These are phyloP conservation scores for Zapus hudsonius DNA, from an alignment of 2,113 vertebrate species.

Conservation along the genomic window DNA sequence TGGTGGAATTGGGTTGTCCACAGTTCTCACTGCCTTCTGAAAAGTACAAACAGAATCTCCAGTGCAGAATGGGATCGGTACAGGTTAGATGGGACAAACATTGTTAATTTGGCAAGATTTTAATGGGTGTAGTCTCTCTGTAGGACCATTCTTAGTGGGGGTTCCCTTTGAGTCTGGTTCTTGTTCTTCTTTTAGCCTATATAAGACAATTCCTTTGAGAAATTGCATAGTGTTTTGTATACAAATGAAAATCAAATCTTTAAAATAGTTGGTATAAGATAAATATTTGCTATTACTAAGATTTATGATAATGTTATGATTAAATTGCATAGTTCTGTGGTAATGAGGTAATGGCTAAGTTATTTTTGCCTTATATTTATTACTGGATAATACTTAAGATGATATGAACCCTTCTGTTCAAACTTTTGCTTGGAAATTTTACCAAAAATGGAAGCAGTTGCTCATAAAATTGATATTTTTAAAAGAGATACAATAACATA, in stretches of 20 bases:
- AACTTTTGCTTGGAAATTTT: constrained; percentile 77
- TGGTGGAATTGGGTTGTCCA: no score
- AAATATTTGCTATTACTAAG: neutral
- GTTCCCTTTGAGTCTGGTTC: no score
- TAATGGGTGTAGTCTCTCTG: no score
- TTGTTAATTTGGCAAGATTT: no score
- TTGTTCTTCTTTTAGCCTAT: neutral
- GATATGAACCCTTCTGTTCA: constrained; percentile 68
- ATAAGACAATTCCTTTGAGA: constrained; percentile 59
- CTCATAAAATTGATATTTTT: constrained; percentile 82
- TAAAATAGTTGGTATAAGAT: constrained; percentile 54
- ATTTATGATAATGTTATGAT: constrained; percentile 42
- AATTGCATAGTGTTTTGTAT: constrained; percentile 42
- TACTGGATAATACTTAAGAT: constrained; percentile 55
- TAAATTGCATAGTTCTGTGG: constrained; percentile 53
- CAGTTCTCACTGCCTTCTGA: no score
- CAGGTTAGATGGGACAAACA: no score
- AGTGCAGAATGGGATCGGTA: no score
- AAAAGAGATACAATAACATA: constrained; percentile 81
- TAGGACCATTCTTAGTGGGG: no score
- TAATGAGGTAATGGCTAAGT: neutral
- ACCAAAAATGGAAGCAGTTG: constrained; percentile 85
- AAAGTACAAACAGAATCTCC: no score
- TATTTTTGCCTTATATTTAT: constrained; percentile 55
- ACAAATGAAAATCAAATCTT: constrained; percentile 22